Percentiles rank a stretch among this genome's conserved stretches.
Conservation (phyloP, 2,888 invertebrate species). For the Bhutanitis thaidina region DNA sequence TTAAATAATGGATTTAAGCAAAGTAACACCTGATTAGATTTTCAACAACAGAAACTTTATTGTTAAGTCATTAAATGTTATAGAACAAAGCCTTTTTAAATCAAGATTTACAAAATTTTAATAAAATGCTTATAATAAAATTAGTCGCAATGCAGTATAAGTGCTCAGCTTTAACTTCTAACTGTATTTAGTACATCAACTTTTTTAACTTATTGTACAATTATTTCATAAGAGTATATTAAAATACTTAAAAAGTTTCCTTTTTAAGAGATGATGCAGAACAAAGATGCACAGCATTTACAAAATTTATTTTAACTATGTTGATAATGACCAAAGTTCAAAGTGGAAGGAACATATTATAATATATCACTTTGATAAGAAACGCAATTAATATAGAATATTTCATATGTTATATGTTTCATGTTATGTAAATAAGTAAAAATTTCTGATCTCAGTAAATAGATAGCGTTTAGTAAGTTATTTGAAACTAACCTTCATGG, state of each 20-base stretch:
- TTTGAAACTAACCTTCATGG: slow-evolving; percentile 72
- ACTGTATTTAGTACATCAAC: too few relatives aligned
- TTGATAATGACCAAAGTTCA: slow-evolving; percentile 13
- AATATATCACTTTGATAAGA: not conserved
- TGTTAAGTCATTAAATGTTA: too few relatives aligned
- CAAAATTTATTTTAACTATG: not conserved
- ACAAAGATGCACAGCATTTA: not conserved
- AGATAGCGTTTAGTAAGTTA: too few relatives aligned
- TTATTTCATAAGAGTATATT: too few relatives aligned
- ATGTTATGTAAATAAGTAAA: too few relatives aligned
- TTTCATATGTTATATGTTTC: not conserved
- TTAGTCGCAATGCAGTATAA: not conserved
- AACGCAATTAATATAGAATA: not conserved
- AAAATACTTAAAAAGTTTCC: not conserved
- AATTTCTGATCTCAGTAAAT: too few relatives aligned
- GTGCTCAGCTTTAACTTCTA: too few relatives aligned
- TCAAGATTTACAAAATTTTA: not conserved
- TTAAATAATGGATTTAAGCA: too few relatives aligned
- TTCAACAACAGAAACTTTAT: too few relatives aligned
- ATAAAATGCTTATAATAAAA: not conserved
- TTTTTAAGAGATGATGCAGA: not conserved
- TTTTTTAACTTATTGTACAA: too few relatives aligned
- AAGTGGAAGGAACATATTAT: not conserved
- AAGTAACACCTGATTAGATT: too few relatives aligned
- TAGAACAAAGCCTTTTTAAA: too few relatives aligned